Evolutionary conservation across 2,888 invertebrate species (phyloP).

Genomic region (Pandemis corylana): DNA sequence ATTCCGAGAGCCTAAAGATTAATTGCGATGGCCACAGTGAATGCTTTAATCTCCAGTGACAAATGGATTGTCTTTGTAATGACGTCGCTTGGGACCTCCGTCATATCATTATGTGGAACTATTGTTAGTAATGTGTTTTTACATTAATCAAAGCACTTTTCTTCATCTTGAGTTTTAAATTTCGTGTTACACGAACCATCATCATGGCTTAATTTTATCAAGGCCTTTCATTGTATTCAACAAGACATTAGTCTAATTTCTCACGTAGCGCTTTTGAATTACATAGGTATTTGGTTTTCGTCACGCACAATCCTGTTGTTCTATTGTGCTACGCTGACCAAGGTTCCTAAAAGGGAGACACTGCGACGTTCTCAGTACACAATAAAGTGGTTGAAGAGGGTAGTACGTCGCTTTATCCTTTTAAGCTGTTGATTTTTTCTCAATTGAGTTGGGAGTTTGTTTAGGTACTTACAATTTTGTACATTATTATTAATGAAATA

Average conservation of each 20-base stretch:
- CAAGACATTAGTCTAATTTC: neutral
- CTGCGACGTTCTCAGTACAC: conserved; percentile 1
- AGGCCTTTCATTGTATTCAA: neutral
- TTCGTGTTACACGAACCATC: neutral
- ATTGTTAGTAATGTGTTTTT: conserved; percentile 14
- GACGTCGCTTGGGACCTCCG: conserved; percentile 17
- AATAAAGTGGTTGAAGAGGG: conserved; percentile 4
- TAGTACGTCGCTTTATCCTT: conserved; percentile 4
- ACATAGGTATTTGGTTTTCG: conserved; percentile 11
- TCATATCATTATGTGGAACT: conserved; percentile 14
- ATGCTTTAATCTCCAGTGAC: conserved; percentile 19
- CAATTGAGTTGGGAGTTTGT: neutral
- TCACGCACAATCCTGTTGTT: conserved; percentile 16
- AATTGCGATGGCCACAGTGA: conserved; percentile 6
- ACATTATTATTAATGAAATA: too few species aligned
- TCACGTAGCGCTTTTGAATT: conserved; percentile 1
- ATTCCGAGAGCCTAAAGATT: conserved; percentile 7
- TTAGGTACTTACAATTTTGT: neutral
- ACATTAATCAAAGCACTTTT: conserved; percentile 5
- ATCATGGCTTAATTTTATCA: neutral
- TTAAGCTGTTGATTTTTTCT: conserved; percentile 2
- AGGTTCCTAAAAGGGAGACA: conserved; percentile 9
- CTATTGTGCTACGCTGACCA: conserved; percentile 10
- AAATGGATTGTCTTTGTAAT: conserved; percentile 27
- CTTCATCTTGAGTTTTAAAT: neutral